Conservation (phyloP, 53 echinoderm and acorn worm genomes). For the Antedon mediterranea region DNA sequence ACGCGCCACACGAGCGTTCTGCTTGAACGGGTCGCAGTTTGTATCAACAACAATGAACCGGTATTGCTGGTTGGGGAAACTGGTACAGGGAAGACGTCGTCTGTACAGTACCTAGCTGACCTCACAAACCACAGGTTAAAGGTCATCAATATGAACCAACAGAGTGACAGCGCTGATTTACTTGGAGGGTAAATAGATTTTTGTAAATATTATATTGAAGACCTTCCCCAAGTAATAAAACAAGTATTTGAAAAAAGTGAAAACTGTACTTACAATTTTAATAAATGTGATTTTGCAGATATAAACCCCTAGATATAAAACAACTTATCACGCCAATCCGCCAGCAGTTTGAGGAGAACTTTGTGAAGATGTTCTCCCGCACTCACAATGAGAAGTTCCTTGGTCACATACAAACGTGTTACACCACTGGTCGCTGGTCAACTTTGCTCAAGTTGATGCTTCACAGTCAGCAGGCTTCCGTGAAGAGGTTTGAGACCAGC, state of each 20-base stretch:
- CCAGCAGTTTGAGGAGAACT: slow-evolving; percentile 71
- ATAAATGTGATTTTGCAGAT: slow-evolving; percentile 15
- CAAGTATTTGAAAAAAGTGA: neutral
- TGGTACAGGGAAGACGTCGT: slow-evolving; percentile 88
- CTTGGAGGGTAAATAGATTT: slow-evolving; percentile 89
- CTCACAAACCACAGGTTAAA: slow-evolving; percentile 92
- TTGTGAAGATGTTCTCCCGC: slow-evolving; percentile 66
- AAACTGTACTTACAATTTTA: neutral
- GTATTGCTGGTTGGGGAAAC: slow-evolving; percentile 88
- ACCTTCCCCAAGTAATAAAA: neutral
- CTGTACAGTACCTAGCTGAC: slow-evolving; percentile 74
- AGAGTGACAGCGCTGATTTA: slow-evolving; percentile 96
- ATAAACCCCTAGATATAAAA: slow-evolving; percentile 68
- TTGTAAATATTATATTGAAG: no score
- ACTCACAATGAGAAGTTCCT: slow-evolving; percentile 80
- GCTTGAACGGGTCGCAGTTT: slow-evolving; percentile 65
- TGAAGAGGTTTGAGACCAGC: slow-evolving; percentile 28
- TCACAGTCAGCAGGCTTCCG: slow-evolving; percentile 48
- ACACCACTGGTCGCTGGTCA: slow-evolving; percentile 38
- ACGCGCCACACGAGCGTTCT: slow-evolving; percentile 57
- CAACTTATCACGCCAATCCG: slow-evolving; percentile 59
- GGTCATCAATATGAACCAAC: slow-evolving; percentile 99
- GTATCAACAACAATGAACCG: slow-evolving; percentile 66
- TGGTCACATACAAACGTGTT: slow-evolving; percentile 78
- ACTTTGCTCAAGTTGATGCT: slow-evolving; percentile 66